A percentile compares a stretch with the other conserved stretches of the same genome.
These are phyloP conservation scores for Napeogenes inachia DNA, from an alignment of 2,888 invertebrate genomes.

Conservation along the genomic window DNA sequence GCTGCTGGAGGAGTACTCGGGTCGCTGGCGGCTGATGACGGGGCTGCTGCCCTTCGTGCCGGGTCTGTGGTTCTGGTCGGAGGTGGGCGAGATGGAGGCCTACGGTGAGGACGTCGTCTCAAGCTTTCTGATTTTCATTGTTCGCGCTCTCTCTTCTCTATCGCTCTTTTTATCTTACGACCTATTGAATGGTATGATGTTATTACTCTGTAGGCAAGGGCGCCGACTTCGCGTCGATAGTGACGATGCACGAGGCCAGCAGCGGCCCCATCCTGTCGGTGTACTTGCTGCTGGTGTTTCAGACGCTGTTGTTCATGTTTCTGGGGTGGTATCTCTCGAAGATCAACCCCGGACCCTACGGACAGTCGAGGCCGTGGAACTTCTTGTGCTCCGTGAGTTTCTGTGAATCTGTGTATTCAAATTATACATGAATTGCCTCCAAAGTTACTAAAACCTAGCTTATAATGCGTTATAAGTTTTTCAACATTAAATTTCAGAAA, in stretches of 20 bases:
- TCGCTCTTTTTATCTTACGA: too few species aligned
- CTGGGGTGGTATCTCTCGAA: slow-evolving; percentile 47
- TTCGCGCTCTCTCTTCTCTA: too few species aligned
- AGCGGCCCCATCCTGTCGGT: slow-evolving; percentile 28
- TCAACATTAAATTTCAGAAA: slow-evolving; percentile 32
- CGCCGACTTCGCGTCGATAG: slow-evolving; percentile 35
- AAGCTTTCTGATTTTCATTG: too few species aligned
- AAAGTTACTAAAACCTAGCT: neutral
- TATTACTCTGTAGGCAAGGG: slow-evolving; percentile 36
- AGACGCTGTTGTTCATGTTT: slow-evolving; percentile 59
- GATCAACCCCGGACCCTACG: slow-evolving; percentile 80
- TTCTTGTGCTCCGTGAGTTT: slow-evolving; percentile 78
- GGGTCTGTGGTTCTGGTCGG: slow-evolving; percentile 48
- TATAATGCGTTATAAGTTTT: neutral
- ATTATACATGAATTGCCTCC: neutral
- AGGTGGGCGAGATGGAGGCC: slow-evolving; percentile 41
- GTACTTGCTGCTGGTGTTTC: slow-evolving; percentile 46
- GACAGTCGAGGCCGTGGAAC: slow-evolving; percentile 80
- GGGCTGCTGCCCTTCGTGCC: slow-evolving; percentile 56
- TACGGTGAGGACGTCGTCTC: slow-evolving; percentile 43
- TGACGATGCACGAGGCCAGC: slow-evolving; percentile 18
- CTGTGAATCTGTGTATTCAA: too few species aligned
- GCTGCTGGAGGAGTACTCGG: slow-evolving; percentile 11
- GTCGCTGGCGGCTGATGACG: slow-evolving; percentile 16
- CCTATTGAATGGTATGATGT: neutral